These are phyloP conservation scores for Ennomos quercinarius DNA, from an alignment of 2,888 invertebrate species.

Conservation along the genomic window DNA sequence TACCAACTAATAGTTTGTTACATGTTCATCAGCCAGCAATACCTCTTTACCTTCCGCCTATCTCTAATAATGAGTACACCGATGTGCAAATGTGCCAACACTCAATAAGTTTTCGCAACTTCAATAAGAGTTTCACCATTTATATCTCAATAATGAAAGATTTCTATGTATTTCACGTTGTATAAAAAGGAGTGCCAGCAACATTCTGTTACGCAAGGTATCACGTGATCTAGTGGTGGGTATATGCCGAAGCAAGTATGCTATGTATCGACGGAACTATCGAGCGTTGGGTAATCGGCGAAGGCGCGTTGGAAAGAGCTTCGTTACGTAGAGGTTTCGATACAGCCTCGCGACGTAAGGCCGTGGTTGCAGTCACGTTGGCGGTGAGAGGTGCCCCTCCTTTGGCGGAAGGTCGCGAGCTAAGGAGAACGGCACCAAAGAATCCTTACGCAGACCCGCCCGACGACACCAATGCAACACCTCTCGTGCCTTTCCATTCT, in stretches of 20 bases:
- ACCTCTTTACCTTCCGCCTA: constrained; percentile 19
- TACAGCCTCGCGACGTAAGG: constrained; percentile 84
- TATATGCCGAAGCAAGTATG: constrained; percentile 66
- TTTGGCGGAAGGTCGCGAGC: constrained; percentile 80
- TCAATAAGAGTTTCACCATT: constrained; percentile 61
- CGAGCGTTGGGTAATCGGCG: constrained; percentile 77
- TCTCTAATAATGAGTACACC: constrained; percentile 38
- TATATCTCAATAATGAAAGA: constrained; percentile 71
- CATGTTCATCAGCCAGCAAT: constrained; percentile 26
- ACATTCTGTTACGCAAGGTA: constrained; percentile 75
- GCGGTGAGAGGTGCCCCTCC: constrained; percentile 83
- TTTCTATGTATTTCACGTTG: constrained; percentile 76
- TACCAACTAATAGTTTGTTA: constrained; percentile 38
- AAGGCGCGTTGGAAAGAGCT: constrained; percentile 75
- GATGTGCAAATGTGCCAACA: constrained; percentile 41
- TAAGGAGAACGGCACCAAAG: constrained; percentile 81
- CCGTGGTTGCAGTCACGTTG: constrained; percentile 84
- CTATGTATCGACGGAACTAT: constrained; percentile 80
- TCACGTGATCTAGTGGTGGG: constrained; percentile 78
- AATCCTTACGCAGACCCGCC: constrained; percentile 75
- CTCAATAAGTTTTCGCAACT: constrained; percentile 60
- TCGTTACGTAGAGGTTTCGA: constrained; percentile 83
- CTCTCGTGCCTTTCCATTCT: constrained; percentile 6
- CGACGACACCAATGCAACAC: constrained; percentile 44
- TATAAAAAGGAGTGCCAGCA: constrained; percentile 74